Percentiles rank a stretch among this genome's conserved stretches.
Conservation (phyloP, 1,140 invertebrate genomes). For the Achroia grisella region DNA sequence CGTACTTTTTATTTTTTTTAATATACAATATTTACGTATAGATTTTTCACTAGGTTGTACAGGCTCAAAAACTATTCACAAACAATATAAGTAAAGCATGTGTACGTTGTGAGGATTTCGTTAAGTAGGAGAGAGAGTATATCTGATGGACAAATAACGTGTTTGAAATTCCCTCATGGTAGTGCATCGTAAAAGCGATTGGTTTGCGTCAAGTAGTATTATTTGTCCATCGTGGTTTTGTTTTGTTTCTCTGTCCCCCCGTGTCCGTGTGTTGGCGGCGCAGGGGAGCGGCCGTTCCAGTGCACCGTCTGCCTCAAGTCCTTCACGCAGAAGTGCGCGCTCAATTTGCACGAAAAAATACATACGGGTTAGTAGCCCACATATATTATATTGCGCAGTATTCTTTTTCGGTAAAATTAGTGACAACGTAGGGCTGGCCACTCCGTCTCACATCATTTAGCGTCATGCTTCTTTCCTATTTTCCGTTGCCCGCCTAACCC, state of each 20-base stretch:
- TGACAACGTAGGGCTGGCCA: conserved; percentile 43
- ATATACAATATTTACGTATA: too few relatives aligned
- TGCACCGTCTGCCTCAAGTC: conserved; percentile 80
- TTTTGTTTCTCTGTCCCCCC: conserved; percentile 72
- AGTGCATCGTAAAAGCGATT: conserved; percentile 24
- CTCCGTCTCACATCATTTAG: conserved; percentile 57
- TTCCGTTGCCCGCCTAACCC: conserved; percentile 69
- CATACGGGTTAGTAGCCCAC: conserved; percentile 76
- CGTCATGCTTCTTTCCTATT: conserved; percentile 63
- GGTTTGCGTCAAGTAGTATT: conserved; percentile 41
- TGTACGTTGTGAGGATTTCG: conserved; percentile 62
- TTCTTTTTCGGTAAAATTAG: conserved; percentile 48
- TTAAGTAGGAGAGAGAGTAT: conserved; percentile 54
- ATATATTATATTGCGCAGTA: conserved; percentile 58
- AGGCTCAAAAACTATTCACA: conserved; percentile 76
- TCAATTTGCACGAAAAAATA: conserved; percentile 79
- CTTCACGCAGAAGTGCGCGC: conserved; percentile 79
- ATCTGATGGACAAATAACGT: conserved; percentile 68
- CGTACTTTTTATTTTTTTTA: conserved; percentile 8
- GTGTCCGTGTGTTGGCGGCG: conserved; percentile 46
- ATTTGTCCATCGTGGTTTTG: conserved; percentile 74
- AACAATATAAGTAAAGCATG: conserved; percentile 69
- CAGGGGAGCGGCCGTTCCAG: conserved; percentile 79
- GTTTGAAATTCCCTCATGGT: conserved; percentile 62
- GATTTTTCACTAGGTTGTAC: conserved; percentile 36